Conservation (phyloP, 2,797 vertebrate species). For the Australoheros facetus region DNA sequence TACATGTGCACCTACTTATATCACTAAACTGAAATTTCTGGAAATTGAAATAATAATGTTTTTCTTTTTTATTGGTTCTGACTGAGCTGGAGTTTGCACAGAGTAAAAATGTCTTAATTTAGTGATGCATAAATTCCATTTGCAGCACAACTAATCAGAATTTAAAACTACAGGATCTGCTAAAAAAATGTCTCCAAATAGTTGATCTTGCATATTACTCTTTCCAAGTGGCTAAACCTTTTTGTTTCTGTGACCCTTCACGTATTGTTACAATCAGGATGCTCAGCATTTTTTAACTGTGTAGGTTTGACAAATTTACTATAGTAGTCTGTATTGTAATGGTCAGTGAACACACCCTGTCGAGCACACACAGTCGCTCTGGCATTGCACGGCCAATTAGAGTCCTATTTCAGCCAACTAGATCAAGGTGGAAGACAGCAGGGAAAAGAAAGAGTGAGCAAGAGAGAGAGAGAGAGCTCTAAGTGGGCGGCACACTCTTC, state of each 20-base stretch:
- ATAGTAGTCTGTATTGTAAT: slow-evolving; percentile 15
- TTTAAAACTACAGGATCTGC: not conserved
- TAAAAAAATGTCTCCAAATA: not conserved
- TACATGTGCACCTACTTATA: too few species aligned
- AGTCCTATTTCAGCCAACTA: slow-evolving; percentile 61
- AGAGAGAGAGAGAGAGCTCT: slow-evolving; percentile 35
- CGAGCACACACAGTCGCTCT: not conserved
- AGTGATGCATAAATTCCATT: not conserved
- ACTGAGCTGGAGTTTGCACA: not conserved
- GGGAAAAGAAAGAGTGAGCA: slow-evolving; percentile 7
- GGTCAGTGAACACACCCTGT: slow-evolving; percentile 17
- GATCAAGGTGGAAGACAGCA: slow-evolving; percentile 68
- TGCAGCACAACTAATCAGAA: not conserved
- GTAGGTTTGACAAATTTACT: not conserved
- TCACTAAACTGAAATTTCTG: not conserved
- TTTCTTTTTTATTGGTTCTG: not conserved
- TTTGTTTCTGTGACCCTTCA: not conserved
- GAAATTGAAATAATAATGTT: not conserved
- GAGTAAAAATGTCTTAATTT: not conserved
- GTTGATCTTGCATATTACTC: not conserved
- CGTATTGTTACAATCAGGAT: not conserved
- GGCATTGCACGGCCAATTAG: slow-evolving; percentile 67
- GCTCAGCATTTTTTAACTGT: not conserved
- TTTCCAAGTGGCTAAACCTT: not conserved
- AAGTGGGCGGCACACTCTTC: slow-evolving; percentile 65